Evolutionary conservation across 1,140 invertebrate species (phyloP).

Genomic region (Odontomachus brunneus): DNA sequence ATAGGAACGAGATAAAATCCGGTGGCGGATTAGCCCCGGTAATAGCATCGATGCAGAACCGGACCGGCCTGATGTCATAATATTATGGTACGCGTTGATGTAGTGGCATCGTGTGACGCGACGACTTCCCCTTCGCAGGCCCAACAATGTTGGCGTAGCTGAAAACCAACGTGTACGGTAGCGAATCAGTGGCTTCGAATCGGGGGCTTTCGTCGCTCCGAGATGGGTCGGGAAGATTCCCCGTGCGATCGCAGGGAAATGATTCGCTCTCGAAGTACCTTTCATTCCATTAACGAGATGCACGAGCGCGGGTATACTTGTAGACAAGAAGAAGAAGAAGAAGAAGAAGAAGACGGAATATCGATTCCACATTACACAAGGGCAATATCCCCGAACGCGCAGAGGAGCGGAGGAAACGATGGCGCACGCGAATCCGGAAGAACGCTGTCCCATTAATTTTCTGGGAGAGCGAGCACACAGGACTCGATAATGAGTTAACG

Average conservation of each 20-base stretch:
- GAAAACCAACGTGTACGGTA: conserved; percentile 9
- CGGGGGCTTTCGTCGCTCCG: not conserved
- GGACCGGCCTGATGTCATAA: conserved; percentile 68
- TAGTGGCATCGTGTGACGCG: conserved; percentile 25
- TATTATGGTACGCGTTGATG: conserved; percentile 65
- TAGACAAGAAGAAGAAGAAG: too few relatives aligned
- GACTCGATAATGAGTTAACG: conserved; percentile 50
- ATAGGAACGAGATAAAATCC: conserved; percentile 66
- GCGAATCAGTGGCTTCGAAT: conserved; percentile 14
- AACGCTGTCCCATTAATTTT: conserved; percentile 47
- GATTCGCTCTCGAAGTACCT: not conserved
- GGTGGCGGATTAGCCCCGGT: conserved; percentile 64
- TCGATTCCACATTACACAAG: conserved; percentile 33
- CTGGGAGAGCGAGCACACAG: not conserved
- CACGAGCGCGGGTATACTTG: not conserved
- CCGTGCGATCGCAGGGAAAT: not conserved
- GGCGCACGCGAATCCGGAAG: conserved; percentile 28
- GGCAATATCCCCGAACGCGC: not conserved
- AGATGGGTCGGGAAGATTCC: not conserved
- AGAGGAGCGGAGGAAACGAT: conserved; percentile 23
- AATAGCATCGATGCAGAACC: conserved; percentile 60
- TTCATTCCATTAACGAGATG: not conserved
- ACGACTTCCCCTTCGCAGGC: conserved; percentile 7
- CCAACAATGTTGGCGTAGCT: conserved; percentile 11
- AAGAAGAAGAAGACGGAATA: conserved; percentile 3